Evolutionary conservation across 1,140 invertebrate species (phyloP).

Genomic region (Drosophila lacertosa): DNA sequence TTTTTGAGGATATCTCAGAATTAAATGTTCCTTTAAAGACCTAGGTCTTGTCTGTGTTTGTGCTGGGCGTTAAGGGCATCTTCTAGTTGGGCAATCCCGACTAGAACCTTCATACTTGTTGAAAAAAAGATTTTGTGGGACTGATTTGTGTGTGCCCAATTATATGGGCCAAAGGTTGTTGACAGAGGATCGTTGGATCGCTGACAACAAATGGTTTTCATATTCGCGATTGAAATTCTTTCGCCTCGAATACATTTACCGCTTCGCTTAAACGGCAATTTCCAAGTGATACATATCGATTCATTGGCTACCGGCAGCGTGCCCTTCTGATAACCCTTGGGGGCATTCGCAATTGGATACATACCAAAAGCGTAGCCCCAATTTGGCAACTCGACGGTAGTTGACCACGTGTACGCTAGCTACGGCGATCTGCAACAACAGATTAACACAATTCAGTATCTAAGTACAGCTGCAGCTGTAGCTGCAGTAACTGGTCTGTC

Average conservation of each 20-base stretch:
- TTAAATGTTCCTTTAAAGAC: too few relatives aligned
- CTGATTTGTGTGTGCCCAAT: conserved; percentile 25
- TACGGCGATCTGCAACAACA: too few relatives aligned
- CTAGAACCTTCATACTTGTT: too few relatives aligned
- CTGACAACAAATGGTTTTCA: conserved; percentile 30
- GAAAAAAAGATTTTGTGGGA: background rate
- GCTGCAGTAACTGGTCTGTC: conserved; percentile 25
- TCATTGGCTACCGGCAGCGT: background rate
- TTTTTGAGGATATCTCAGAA: too few relatives aligned
- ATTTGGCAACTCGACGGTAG: conserved; percentile 34
- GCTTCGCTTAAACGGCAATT: background rate
- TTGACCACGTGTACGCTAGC: too few relatives aligned
- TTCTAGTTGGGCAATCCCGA: too few relatives aligned
- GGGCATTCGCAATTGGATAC: background rate
- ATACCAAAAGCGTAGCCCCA: conserved; percentile 29
- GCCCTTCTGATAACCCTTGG: background rate
- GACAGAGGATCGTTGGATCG: conserved; percentile 54
- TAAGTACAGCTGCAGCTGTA: conserved; percentile 14
- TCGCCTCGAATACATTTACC: background rate
- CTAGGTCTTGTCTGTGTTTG: too few relatives aligned
- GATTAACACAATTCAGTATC: too few relatives aligned
- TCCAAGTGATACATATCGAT: conserved; percentile 19
- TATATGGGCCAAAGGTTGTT: conserved; percentile 73
- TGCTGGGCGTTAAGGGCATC: too few relatives aligned
- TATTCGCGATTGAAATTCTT: conserved; percentile 5